phyloP scores from a whole-genome alignment of 2,113 vertebrate species.

The Cranoglanis bouderius region DNA sequence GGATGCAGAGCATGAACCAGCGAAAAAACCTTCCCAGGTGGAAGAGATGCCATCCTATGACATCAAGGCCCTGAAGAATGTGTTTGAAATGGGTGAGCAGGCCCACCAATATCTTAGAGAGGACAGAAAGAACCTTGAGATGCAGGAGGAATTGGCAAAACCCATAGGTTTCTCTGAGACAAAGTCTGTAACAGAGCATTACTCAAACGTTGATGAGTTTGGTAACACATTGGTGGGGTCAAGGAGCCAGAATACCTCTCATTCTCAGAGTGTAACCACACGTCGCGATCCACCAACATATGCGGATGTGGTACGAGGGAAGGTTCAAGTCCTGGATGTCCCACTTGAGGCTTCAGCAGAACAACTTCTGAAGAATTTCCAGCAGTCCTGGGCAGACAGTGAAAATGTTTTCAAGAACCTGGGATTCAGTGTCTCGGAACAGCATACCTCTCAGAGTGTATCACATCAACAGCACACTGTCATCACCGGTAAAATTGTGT shows the following conservation, averaged over 20 bases:
- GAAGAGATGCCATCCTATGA: conserved; percentile 74
- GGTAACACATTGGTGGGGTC: conserved; percentile 67
- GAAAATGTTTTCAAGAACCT: conserved; percentile 80
- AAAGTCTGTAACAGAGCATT: conserved; percentile 67
- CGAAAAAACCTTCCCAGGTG: conserved; percentile 59
- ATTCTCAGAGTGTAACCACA: conserved; percentile 65
- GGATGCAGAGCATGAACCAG: conserved; percentile 62
- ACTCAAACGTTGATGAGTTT: conserved; percentile 73
- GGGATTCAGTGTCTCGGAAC: conserved; percentile 77
- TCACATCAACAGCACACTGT: conserved; percentile 80
- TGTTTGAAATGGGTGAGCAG: conserved; percentile 78
- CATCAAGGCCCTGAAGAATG: conserved; percentile 76
- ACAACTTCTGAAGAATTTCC: conserved; percentile 80
- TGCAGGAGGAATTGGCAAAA: conserved; percentile 63
- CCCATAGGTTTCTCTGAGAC: conserved; percentile 63
- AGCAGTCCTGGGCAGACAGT: conserved; percentile 85
- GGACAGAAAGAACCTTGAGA: conserved; percentile 63
- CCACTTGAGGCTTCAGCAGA: conserved; percentile 74
- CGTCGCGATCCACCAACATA: conserved; percentile 85
- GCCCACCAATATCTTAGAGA: conserved; percentile 73
- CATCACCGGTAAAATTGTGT: conserved; percentile 80
- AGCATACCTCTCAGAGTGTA: conserved; percentile 73
- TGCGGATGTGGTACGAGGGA: conserved; percentile 85
- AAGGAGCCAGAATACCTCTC: conserved; percentile 58
- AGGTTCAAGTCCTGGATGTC: conserved; percentile 69